Evolutionary conservation across 2,113 vertebrate species (phyloP), one percentile per base, ranked within the genome.

Genomic region (Coreoperca whiteheadi): DNA sequence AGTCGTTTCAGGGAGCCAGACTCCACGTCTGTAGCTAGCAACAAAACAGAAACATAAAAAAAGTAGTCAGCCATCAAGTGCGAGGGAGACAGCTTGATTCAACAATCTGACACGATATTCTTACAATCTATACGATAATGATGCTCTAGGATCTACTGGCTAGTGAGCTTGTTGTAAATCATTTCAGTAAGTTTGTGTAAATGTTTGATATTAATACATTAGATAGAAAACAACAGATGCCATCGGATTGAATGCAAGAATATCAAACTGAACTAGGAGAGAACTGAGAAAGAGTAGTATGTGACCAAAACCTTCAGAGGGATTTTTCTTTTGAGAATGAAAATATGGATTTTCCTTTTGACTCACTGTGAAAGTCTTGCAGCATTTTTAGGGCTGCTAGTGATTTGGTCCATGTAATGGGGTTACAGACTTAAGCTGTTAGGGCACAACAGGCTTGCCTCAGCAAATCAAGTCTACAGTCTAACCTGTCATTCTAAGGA

Each of bases 1-100:
- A 96, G 97, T 50, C 96, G 95, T 89, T 96, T 97, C 94, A 99
- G 92, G 32, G 97, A 97, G 72, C 95, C 96, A 0, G 95, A 95
- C 59, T 97, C 96, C 81, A 95, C 94, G 1, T 96, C 37, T 80
- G 93, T n/a, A 73, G 95, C 94, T 95, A 83, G 4, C 23, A n/a
- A 41, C 41, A 69, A 5, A 67, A 81, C 28, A 72, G 25, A 80
- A 41, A 16, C 4, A 18, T 8, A 60, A 32, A 41, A 39, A 1
- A 4, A 63, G 8, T 14, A 34, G 11, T 30, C 7, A 21, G 41
- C 21, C 0, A 15, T 48, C 8, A 48, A 48, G n/a, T n/a, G 54
- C 18, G 30, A n/a, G 3, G 16, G 14, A 34, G 30, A 28, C 5
- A n/a, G 0, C 10, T 41, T 39, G 1, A 69, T 25, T 67, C 4